These are phyloP conservation scores for Leptopilina clavipes DNA, from an alignment of 1,140 invertebrate species.

Conservation along the genomic window DNA sequence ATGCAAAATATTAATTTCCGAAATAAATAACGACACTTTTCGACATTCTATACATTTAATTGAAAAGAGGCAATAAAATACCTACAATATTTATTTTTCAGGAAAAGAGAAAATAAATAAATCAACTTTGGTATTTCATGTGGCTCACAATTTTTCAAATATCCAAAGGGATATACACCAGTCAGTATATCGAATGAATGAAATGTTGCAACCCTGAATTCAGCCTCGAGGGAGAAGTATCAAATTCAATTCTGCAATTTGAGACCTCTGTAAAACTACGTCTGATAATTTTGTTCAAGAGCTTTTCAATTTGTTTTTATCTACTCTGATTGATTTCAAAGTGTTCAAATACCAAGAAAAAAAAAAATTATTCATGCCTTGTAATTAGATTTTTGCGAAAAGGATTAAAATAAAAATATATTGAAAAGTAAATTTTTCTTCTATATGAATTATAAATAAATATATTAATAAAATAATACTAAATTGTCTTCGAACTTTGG, in stretches of 20 bases:
- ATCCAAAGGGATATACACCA: neutral
- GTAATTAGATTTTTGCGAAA: too few relatives aligned
- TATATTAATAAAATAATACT: too few relatives aligned
- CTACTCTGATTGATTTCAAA: neutral
- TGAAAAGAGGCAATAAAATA: neutral
- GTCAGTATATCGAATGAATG: neutral
- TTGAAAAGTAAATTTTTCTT: too few relatives aligned
- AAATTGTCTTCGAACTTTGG: too few relatives aligned
- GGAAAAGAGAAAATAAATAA: neutral
- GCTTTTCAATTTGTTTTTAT: neutral
- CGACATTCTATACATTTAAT: too few relatives aligned
- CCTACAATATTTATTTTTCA: neutral
- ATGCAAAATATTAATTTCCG: too few relatives aligned
- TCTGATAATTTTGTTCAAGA: constrained; percentile 14
- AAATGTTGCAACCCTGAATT: neutral
- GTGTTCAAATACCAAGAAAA: too few relatives aligned
- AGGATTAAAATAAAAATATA: too few relatives aligned
- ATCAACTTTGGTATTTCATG: too few relatives aligned
- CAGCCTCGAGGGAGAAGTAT: constrained; percentile 1
- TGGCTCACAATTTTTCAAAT: neutral
- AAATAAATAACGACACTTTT: too few relatives aligned
- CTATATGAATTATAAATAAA: too few relatives aligned
- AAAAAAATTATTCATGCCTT: too few relatives aligned
- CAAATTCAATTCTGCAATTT: constrained; percentile 8
- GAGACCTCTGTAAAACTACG: neutral